Conservation (phyloP, 2,888 invertebrate genomes). For the Tineola bisselliella region DNA sequence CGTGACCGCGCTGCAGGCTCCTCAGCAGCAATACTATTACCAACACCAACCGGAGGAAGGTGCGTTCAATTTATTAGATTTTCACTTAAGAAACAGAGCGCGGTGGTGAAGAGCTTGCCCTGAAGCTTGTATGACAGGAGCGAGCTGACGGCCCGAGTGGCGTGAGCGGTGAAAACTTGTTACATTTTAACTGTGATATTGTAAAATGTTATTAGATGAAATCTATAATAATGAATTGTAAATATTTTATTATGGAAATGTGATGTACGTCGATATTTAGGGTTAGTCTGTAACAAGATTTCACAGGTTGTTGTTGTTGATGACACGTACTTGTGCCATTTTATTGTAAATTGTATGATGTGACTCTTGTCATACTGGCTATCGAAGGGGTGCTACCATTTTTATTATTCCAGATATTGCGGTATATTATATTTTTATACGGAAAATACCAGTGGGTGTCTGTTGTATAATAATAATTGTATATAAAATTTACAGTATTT, state of each 20-base stretch:
- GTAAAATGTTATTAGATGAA: constrained; percentile 62
- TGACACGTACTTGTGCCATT: constrained; percentile 66
- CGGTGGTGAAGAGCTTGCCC: constrained; percentile 70
- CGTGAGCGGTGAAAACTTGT: constrained; percentile 61
- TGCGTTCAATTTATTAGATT: constrained; percentile 69
- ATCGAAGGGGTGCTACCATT: constrained; percentile 69
- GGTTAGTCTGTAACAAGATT: constrained; percentile 68
- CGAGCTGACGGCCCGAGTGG: constrained; percentile 60
- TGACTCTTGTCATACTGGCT: constrained; percentile 71
- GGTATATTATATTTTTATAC: constrained; percentile 64
- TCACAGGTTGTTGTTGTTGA: constrained; percentile 52
- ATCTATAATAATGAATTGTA: constrained; percentile 60
- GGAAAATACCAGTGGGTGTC: constrained; percentile 65
- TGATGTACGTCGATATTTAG: constrained; percentile 58
- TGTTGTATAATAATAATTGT: constrained; percentile 58
- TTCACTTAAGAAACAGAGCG: constrained; percentile 68
- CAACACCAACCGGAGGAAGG: constrained; percentile 69
- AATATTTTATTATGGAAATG: constrained; percentile 51
- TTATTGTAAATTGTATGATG: constrained; percentile 65
- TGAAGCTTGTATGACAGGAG: constrained; percentile 70
- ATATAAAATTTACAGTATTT: constrained; percentile 67
- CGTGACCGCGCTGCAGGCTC: constrained; percentile 50
- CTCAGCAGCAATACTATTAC: constrained; percentile 66
- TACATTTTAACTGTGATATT: constrained; percentile 68
- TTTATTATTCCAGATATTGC: constrained; percentile 62